Base-by-base conservation (phyloP, 2,888 invertebrate genomes). In the Dioctria linearis region DNA sequence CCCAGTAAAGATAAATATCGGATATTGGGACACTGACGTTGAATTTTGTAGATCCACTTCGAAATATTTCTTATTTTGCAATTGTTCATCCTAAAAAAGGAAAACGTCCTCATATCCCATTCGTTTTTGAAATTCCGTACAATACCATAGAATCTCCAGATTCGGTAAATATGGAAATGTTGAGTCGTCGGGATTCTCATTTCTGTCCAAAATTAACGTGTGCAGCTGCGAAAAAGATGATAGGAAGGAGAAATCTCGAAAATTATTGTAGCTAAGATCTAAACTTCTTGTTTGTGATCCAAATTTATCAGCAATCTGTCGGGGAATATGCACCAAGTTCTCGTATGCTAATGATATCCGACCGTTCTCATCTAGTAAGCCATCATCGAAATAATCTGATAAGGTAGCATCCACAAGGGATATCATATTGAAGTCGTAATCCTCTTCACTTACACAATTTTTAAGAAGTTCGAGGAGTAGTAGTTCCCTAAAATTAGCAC, bases 171-270 rank as follows among this genome's bases (percentile, higher is more conserved):
- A 91, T 0, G 96, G 96, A 69, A 96, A 90, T 11, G 91, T 89
- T 51, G 93, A 93, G 76, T 92, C 91, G 63, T 94, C 93, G 43
- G 92, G 92, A 80, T 95, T 92, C 2, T 91, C 90, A 86, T 97
- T 97, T 84, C 94, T 93, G 87, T 97, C 97, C 83, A 95, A 91
- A 84, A 96, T 95, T 11, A 96, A 88, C 0, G 95, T 94, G 8
- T 93, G 93, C 80, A 96, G 87, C 81, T 92, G 91, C 81, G 92
- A 93, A 88, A 96, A 95, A 85, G 93, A 92, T 3, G 91, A 90
- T 54, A 96, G 87, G 85, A 94, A 94, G 82, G 94, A 92, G 78
- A 96, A 89, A 87, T 94, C 94, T 78, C 95, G 95, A 83, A 95
- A 92, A 86, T 93, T 91, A 85, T 95, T 95, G 85, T 94, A 91